Base-by-base conservation (phyloP, 2,113 vertebrate genomes). In the Gymnocephalus cernua region DNA sequence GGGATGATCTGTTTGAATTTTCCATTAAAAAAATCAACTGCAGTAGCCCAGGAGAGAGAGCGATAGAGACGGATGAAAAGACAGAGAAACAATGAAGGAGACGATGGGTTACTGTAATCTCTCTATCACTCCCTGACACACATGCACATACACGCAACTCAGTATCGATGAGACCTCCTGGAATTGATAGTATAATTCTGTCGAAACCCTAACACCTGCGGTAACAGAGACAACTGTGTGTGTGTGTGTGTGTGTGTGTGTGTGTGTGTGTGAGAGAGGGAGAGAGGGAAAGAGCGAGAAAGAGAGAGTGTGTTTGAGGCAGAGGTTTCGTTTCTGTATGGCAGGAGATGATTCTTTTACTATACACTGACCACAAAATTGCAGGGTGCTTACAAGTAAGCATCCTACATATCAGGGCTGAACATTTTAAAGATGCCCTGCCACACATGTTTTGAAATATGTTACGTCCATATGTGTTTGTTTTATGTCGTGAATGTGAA, bases 11-110 rank as follows among this genome's bases (percentile, higher is more conserved):
- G 80, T 86, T 69, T 88, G 81, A 86, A 82, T 89, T 86, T 82
- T 77, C 80, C 73, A 88, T 89, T 86, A 85, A 86, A 87, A 81
- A 54, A 87, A 76, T 86, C 72, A 86, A 80, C 74, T 54, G 78
- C 68, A 59, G 77, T 63, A 27, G 58, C 81, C 56, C 65, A 12
- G 70, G 38, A 41, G 38, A 41, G 38, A 41, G 80, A 83, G 82
- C 84, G 68, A 87, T 44, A 29, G 70, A 83, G 84, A 87, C 14
- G 72, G 86, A 89, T 75, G 85, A 83, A 86, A 69, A 82, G 69
- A 79, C 27, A 51, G 63, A 51, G 74, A 72, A 12, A 27, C 41
- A 44, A 50, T 62, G 70, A 81, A 73, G 50, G 64, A 68, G 69
- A 62, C 11, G 53, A 77, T 50, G 62, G 81, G 79, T 85, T 90